These are phyloP conservation scores for Cryptocheilus praepositus DNA, from an alignment of 2,888 invertebrate species.

Conservation along the genomic window DNA sequence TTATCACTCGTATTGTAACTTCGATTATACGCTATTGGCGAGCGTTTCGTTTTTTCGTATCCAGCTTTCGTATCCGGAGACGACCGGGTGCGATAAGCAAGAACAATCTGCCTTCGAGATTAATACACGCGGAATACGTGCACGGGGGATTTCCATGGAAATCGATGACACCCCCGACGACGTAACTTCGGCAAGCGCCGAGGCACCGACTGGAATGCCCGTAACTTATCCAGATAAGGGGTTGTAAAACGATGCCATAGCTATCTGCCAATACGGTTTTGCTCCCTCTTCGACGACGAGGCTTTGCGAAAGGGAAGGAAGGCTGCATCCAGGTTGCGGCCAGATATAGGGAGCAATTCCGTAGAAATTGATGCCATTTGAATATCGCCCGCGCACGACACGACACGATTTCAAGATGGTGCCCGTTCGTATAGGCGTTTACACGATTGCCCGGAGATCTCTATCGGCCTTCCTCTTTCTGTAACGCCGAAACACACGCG, in stretches of 20 bases:
- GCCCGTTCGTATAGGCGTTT: constrained; percentile 52
- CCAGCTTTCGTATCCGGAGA: too few relatives aligned
- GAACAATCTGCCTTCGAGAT: constrained; percentile 3
- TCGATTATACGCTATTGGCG: too few relatives aligned
- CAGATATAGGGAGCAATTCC: constrained; percentile 67
- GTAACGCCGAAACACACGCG: neutral
- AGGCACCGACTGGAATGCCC: constrained; percentile 59
- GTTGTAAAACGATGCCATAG: constrained; percentile 71
- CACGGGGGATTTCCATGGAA: constrained; percentile 61
- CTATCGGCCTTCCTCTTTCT: constrained; percentile 37
- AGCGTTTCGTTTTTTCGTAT: too few relatives aligned
- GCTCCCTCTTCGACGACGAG: constrained; percentile 30
- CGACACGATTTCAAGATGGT: constrained; percentile 52
- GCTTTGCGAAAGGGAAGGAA: constrained; percentile 19
- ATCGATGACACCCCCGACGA: constrained; percentile 64
- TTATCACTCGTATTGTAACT: too few relatives aligned
- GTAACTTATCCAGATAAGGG: constrained; percentile 72
- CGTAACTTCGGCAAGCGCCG: constrained; percentile 47
- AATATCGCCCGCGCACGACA: constrained; percentile 64
- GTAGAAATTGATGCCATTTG: constrained; percentile 72
- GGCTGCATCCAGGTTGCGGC: constrained; percentile 52
- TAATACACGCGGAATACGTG: constrained; percentile 18
- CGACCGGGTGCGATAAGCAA: neutral
- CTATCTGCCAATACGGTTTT: constrained; percentile 71
- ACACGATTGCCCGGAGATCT: constrained; percentile 56